Evolutionary conservation across 2,888 invertebrate species (phyloP).

Genomic region (Athalia circularis): DNA sequence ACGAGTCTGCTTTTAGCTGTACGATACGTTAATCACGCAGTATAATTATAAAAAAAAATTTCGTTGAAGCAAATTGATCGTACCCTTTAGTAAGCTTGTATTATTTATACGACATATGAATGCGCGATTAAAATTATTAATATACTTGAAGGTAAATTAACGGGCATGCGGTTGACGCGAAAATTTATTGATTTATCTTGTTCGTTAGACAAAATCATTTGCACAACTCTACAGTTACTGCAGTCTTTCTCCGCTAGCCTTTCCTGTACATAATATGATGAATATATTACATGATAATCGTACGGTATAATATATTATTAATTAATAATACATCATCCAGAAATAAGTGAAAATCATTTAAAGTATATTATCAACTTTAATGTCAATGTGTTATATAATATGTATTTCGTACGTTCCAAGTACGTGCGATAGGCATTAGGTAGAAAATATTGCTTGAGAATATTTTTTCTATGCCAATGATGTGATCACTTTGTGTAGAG

Average conservation of each 20-base stretch:
- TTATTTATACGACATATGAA: slow-evolving; percentile 19
- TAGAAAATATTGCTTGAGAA: slow-evolving; percentile 56
- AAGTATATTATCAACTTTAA: slow-evolving; percentile 37
- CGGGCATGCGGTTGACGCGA: slow-evolving; percentile 8
- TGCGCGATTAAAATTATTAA: slow-evolving; percentile 6
- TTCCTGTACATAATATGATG: slow-evolving; percentile 36
- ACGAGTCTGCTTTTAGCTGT: slow-evolving; percentile 29
- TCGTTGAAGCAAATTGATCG: slow-evolving; percentile 28
- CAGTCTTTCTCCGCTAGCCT: slow-evolving; percentile 43
- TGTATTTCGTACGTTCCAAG: slow-evolving; percentile 31
- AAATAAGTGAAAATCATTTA: slow-evolving; percentile 19
- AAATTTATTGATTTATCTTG: slow-evolving; percentile 32
- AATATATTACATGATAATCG: slow-evolving; percentile 22
- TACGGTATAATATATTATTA: slow-evolving; percentile 8
- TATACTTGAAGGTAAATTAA: background rate
- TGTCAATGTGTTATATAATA: slow-evolving; percentile 35
- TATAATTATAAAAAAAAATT: slow-evolving; percentile 33
- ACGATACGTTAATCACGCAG: slow-evolving; percentile 14
- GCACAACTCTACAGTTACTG: slow-evolving; percentile 35
- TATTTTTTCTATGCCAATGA: slow-evolving; percentile 60
- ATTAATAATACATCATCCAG: slow-evolving; percentile 26
- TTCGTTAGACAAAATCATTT: slow-evolving; percentile 34
- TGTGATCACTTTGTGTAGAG: slow-evolving; percentile 54
- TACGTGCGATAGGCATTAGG: slow-evolving; percentile 42
- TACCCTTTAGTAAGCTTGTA: slow-evolving; percentile 40